These are phyloP conservation scores for Thamnophis elegans DNA, from an alignment of 2,797 vertebrate species.

Conservation along the genomic window DNA sequence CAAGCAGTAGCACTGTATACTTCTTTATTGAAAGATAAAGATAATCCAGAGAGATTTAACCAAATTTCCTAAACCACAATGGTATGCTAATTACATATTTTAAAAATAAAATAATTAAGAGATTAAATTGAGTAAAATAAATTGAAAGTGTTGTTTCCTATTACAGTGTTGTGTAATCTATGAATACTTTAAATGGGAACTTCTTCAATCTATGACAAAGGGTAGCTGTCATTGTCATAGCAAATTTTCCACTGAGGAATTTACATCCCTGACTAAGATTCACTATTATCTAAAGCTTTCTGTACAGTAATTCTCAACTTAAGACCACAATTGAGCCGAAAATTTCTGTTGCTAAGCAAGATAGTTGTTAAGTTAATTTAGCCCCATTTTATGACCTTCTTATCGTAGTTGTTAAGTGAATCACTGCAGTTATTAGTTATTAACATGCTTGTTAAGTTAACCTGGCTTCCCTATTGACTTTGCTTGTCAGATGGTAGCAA, in stretches of 20 bases:
- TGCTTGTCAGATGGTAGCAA: background rate
- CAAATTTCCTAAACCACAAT: conserved; percentile 14
- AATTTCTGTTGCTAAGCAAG: background rate
- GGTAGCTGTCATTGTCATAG: background rate
- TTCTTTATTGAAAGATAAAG: background rate
- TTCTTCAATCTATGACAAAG: background rate
- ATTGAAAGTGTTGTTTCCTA: background rate
- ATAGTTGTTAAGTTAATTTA: background rate
- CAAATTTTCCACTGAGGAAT: background rate
- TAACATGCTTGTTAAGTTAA: background rate
- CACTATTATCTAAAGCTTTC: background rate
- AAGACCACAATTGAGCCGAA: background rate
- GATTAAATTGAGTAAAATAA: background rate
- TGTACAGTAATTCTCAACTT: background rate
- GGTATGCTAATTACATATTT: background rate
- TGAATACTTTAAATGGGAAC: background rate
- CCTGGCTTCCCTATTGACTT: background rate
- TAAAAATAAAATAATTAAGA: background rate
- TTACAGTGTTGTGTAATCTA: background rate
- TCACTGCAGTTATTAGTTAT: background rate
- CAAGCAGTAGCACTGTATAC: background rate
- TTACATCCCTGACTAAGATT: background rate
- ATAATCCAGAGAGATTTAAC: background rate
- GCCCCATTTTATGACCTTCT: background rate
- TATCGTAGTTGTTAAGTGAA: background rate